These are phyloP conservation scores for Drosophila nikananu DNA, from an alignment of 1,140 invertebrate genomes.

Conservation along the genomic window DNA sequence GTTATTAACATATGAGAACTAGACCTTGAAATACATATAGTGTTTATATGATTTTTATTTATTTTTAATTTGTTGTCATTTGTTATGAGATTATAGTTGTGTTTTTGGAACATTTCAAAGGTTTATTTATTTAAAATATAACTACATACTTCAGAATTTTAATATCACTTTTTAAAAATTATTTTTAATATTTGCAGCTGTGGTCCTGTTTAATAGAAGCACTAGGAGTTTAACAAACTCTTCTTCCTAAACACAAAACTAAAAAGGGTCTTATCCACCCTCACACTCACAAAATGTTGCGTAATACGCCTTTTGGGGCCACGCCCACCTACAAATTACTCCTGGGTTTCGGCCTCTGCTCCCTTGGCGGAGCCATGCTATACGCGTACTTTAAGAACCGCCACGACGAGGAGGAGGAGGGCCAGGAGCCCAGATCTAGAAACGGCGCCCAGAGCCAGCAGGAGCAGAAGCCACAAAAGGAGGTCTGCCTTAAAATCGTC, in stretches of 20 bases:
- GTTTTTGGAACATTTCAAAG: background rate
- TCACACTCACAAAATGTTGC: conserved; percentile 67
- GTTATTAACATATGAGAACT: conserved; percentile 12
- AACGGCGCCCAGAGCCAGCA: conserved; percentile 14
- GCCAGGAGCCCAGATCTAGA: conserved; percentile 2
- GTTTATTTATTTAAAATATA: background rate
- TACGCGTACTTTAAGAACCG: conserved; percentile 81
- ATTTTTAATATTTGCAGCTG: background rate
- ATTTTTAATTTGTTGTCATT: conserved; percentile 27
- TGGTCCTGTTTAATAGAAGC: background rate
- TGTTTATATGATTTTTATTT: conserved; percentile 16
- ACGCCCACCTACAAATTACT: conserved; percentile 81
- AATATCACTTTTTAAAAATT: background rate
- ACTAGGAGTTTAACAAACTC: conserved; percentile 1
- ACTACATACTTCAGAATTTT: background rate
- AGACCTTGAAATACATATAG: conserved; percentile 4
- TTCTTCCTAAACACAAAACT: background rate
- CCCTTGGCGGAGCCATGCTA: conserved; percentile 80
- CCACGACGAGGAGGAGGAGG: conserved; percentile 66
- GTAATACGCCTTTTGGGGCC: conserved; percentile 63
- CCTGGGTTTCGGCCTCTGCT: conserved; percentile 81
- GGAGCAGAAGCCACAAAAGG: conserved; percentile 53
- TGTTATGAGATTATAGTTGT: background rate
- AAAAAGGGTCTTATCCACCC: background rate
- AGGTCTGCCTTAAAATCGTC: conserved; percentile 70